phyloP scores from a whole-genome alignment of 2,888 invertebrate genomes.

The Liposcelis brunnea region DNA sequence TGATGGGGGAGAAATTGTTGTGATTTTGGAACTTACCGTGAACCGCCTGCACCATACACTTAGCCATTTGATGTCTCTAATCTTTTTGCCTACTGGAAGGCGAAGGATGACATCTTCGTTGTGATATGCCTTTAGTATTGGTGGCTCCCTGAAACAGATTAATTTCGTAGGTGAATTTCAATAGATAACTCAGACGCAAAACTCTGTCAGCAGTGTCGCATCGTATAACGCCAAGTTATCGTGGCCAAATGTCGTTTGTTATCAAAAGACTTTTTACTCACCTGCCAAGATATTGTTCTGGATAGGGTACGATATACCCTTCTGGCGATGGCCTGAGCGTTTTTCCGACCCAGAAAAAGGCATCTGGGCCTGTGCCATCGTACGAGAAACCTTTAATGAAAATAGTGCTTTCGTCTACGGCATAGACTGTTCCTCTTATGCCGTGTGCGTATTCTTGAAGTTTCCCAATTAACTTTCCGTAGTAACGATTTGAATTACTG shows the following conservation, averaged over 20 bases:
- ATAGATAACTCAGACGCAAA: too few relatives aligned
- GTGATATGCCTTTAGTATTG: constrained; percentile 52
- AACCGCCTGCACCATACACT: constrained; percentile 85
- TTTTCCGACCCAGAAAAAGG: constrained; percentile 83
- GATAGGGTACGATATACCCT: constrained; percentile 71
- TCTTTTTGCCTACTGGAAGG: constrained; percentile 65
- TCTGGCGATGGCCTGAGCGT: constrained; percentile 62
- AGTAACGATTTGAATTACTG: constrained; percentile 31
- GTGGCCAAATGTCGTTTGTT: too few relatives aligned
- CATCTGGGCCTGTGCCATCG: constrained; percentile 74
- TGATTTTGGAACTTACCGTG: constrained; percentile 45
- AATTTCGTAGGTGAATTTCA: too few relatives aligned
- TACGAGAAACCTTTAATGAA: constrained; percentile 77
- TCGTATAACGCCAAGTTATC: too few relatives aligned
- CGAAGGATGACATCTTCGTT: constrained; percentile 66
- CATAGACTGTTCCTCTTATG: constrained; percentile 66
- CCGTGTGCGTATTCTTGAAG: constrained; percentile 60
- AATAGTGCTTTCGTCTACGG: constrained; percentile 74
- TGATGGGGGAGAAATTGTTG: constrained; percentile 6
- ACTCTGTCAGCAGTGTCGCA: too few relatives aligned
- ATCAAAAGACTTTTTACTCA: constrained; percentile 27
- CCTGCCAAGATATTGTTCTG: constrained; percentile 66
- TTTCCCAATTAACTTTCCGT: constrained; percentile 57
- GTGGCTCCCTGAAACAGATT: constrained; percentile 51
- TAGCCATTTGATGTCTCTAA: constrained; percentile 78